These are phyloP conservation scores for Lithophane semibrunnea DNA, from an alignment of 2,888 invertebrate species.

Conservation along the genomic window DNA sequence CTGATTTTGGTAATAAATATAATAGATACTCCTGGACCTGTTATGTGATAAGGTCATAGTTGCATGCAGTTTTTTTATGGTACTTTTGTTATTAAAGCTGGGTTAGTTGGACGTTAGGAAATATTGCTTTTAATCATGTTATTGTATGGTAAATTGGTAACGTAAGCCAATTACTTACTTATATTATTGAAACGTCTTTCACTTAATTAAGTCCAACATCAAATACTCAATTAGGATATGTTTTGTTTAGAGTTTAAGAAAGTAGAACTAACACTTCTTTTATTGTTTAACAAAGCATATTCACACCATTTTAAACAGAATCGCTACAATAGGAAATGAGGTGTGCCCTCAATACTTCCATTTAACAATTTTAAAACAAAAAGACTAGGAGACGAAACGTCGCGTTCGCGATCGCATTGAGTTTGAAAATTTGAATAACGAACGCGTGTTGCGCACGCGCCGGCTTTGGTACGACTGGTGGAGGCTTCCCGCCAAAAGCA, in stretches of 20 bases:
- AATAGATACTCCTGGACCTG: constrained; percentile 50
- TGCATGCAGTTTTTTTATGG: constrained; percentile 24
- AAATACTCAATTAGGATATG: constrained; percentile 71
- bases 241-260: constrained; percentile 83
- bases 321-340: constrained; percentile 85
- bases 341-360: constrained; percentile 88
- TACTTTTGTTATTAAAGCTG: constrained; percentile 46
- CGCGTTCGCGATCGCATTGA: constrained; percentile 87
- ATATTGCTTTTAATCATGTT: constrained; percentile 35
- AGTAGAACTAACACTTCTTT: constrained; percentile 89
- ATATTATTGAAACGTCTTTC: constrained; percentile 63
- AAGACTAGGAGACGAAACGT: constrained; percentile 86
- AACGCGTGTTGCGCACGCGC: constrained; percentile 89
- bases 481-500: constrained; percentile 88
- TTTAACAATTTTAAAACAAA: constrained; percentile 82
- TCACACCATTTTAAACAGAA: constrained; percentile 87
- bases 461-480: constrained; percentile 84
- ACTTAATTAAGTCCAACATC: constrained; percentile 66
- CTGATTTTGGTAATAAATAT: constrained; percentile 22
- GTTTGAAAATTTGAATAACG: constrained; percentile 76
- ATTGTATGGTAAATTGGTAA: constrained; percentile 35
- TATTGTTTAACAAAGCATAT: constrained; percentile 85
- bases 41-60: constrained; percentile 52
- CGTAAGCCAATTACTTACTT: constrained; percentile 64
- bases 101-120: constrained; percentile 43